A percentile compares a stretch with the other conserved stretches of the same genome.
phyloP scores from a whole-genome alignment of 2,888 invertebrate genomes.

The Platypus cylindrus region DNA sequence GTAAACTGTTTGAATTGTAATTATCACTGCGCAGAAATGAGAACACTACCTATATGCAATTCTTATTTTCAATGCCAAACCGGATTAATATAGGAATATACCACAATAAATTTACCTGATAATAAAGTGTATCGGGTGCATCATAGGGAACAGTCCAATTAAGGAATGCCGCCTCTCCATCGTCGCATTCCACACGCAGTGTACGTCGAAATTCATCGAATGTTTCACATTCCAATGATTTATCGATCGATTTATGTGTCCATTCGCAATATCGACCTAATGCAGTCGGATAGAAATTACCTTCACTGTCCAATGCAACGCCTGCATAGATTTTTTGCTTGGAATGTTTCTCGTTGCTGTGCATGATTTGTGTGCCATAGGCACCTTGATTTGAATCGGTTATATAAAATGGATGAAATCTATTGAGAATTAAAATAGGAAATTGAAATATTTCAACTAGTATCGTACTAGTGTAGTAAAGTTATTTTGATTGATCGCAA shows the following conservation, averaged over 20 bases:
- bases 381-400: slow-evolving; percentile 79
- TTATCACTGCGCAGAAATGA: too few relatives aligned
- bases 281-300: slow-evolving; percentile 68
- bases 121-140: slow-evolving; percentile 75
- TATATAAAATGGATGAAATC: slow-evolving; percentile 84
- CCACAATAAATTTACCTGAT: slow-evolving; percentile 76
- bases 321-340: slow-evolving; percentile 63
- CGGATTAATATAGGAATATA: too few relatives aligned
- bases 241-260: slow-evolving; percentile 67
- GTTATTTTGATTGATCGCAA: not conserved
- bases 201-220: slow-evolving; percentile 70
- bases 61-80: too few relatives aligned
- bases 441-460: not conserved
- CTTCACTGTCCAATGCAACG: slow-evolving; percentile 60
- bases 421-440: slow-evolving; percentile 3
- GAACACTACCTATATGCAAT: too few relatives aligned
- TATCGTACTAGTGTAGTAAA: not conserved
- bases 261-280: slow-evolving; percentile 73
- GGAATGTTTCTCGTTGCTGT: slow-evolving; percentile 51
- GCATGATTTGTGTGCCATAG: slow-evolving; percentile 61
- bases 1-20: too few relatives aligned
- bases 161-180: slow-evolving; percentile 61
- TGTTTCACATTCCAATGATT: slow-evolving; percentile 54
- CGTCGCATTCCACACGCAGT: slow-evolving; percentile 59
- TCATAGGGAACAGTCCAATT: slow-evolving; percentile 78